phyloP scores from a whole-genome alignment of 2,113 vertebrate genomes.

The Vulpes lagopus region DNA sequence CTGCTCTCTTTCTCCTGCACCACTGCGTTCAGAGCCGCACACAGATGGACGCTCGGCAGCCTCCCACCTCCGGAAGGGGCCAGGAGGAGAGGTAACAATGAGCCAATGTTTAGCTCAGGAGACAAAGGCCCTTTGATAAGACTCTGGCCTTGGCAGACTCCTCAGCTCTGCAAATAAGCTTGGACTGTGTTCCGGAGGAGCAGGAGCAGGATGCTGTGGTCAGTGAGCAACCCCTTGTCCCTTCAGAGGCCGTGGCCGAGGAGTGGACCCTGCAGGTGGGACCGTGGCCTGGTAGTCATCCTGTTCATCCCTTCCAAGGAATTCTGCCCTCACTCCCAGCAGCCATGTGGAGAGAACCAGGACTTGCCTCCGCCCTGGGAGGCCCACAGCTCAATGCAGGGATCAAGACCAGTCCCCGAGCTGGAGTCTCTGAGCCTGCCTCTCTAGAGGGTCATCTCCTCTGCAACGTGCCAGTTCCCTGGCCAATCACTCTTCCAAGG shows the following conservation, averaged over 20 bases:
- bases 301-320: neutral
- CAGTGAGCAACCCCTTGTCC: neutral
- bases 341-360: neutral
- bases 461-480: neutral
- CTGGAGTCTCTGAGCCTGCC: neutral
- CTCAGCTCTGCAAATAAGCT: neutral
- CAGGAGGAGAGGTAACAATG: neutral
- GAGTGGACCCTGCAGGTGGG: neutral
- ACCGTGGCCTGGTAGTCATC: neutral
- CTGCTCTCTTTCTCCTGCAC: neutral
- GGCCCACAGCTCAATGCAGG: neutral
- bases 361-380: rapidly evolving
- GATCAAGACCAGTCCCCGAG: neutral
- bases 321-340: neutral
- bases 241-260: neutral
- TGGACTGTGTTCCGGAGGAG: neutral
- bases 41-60: neutral
- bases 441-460: neutral
- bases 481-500: neutral
- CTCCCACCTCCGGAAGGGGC: neutral
- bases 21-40: neutral
- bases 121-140: conserved; percentile 4
- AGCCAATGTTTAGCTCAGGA: neutral
- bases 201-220: neutral
- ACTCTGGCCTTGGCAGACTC: neutral